Conservation (phyloP, 2,888 invertebrate species). For the Trissolcus brochymenae region DNA sequence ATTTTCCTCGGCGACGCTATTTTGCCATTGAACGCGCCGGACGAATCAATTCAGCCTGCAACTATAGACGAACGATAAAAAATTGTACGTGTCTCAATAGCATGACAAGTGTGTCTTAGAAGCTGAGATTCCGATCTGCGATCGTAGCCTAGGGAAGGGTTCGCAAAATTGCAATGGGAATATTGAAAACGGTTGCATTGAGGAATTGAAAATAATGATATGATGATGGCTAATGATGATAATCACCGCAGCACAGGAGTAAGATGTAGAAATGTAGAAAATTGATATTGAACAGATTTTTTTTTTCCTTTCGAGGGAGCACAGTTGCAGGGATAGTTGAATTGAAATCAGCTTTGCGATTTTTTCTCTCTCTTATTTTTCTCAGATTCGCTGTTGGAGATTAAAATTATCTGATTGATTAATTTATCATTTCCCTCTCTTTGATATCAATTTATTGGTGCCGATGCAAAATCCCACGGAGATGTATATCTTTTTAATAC, state of each 20-base stretch:
- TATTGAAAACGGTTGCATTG: not conserved
- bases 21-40: conserved; percentile 20
- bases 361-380: too few species aligned
- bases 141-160: not conserved
- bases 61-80: not conserved
- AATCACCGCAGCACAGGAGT: conserved; percentile 1
- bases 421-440: too few species aligned
- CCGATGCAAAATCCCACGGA: too few species aligned
- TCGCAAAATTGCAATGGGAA: not conserved
- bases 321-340: not conserved
- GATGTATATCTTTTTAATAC: not conserved
- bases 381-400: too few species aligned
- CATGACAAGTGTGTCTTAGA: conserved; percentile 23
- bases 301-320: not conserved
- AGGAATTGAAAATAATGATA: conserved; percentile 3
- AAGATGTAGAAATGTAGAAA: conserved; percentile 1
- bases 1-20: conserved; percentile 15
- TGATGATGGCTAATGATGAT: conserved; percentile 9
- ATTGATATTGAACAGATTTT: conserved; percentile 2
- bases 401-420: too few species aligned
- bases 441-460: too few species aligned
- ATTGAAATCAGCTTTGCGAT: too few species aligned
- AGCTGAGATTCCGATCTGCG: not conserved
- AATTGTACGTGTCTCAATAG: conserved; percentile 12
- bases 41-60: conserved; percentile 28